A percentile compares a stretch with the other conserved stretches of the same genome.
Evolutionary conservation across 2,797 vertebrate species (phyloP).

Genomic region (Anisognathus igniventris): DNA sequence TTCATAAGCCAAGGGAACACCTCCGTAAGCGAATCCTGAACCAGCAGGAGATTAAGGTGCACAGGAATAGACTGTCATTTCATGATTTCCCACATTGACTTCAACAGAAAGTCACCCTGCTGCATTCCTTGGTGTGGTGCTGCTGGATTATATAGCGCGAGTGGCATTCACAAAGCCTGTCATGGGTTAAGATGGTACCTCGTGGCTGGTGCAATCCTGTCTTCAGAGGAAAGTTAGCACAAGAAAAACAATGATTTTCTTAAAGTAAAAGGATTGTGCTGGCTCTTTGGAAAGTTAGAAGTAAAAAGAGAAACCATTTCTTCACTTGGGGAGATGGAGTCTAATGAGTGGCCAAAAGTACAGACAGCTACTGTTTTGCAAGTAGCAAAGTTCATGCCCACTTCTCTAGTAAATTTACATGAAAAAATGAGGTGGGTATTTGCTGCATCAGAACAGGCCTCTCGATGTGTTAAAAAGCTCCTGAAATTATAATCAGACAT

Average conservation of each 20-base stretch:
- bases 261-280: background rate
- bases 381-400: background rate
- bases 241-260: background rate
- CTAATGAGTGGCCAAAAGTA: background rate
- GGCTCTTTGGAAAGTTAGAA: background rate
- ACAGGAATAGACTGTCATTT: background rate
- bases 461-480: background rate
- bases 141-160: background rate
- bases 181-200: constrained; percentile 8
- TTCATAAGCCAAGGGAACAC: background rate
- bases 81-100: constrained; percentile 17
- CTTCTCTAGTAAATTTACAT: background rate
- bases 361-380: background rate
- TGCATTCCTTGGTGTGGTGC: constrained; percentile 46
- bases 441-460: background rate
- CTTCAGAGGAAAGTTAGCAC: background rate
- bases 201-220: background rate
- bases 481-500: background rate
- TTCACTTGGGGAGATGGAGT: background rate
- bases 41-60: background rate
- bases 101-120: constrained; percentile 50
- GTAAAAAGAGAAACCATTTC: background rate
- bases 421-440: background rate
- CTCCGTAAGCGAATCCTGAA: background rate
- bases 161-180: background rate